Evolutionary conservation across 2,113 vertebrate species (phyloP).

Genomic region (Pseudorasbora parva): DNA sequence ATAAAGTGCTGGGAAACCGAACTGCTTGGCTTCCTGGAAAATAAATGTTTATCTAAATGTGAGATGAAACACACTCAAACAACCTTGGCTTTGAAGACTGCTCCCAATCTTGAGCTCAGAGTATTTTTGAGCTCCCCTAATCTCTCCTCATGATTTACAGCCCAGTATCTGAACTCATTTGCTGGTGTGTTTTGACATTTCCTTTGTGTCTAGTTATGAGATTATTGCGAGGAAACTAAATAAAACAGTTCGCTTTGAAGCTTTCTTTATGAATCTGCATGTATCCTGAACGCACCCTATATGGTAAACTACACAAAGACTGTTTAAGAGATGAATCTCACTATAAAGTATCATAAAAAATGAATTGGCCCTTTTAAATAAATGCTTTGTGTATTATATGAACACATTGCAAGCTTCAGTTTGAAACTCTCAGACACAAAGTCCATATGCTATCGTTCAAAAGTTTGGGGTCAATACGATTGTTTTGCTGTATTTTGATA

Average conservation of each 20-base stretch:
- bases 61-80: slow-evolving; percentile 30
- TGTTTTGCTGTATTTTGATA: no score
- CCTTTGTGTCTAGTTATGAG: background rate
- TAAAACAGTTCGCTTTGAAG: background rate
- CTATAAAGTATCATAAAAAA: background rate
- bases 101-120: background rate
- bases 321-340: background rate
- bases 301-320: background rate
- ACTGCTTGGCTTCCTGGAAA: slow-evolving; percentile 14
- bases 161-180: background rate
- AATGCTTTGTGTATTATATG: background rate
- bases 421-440: background rate
- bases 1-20: background rate
- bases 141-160: slow-evolving; percentile 9
- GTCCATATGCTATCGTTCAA: background rate
- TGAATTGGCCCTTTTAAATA: background rate
- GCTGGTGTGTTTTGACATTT: slow-evolving; percentile 5
- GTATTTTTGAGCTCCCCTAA: background rate
- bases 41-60: slow-evolving; percentile 33
- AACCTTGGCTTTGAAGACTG: slow-evolving; percentile 7
- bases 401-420: background rate
- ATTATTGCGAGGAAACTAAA: background rate
- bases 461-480: background rate
- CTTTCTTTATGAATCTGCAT: background rate
- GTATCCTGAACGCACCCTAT: background rate